Evolutionary conservation across 1,140 invertebrate genomes (phyloP).

Genomic region (Macrosteles quadrilineatus): DNA sequence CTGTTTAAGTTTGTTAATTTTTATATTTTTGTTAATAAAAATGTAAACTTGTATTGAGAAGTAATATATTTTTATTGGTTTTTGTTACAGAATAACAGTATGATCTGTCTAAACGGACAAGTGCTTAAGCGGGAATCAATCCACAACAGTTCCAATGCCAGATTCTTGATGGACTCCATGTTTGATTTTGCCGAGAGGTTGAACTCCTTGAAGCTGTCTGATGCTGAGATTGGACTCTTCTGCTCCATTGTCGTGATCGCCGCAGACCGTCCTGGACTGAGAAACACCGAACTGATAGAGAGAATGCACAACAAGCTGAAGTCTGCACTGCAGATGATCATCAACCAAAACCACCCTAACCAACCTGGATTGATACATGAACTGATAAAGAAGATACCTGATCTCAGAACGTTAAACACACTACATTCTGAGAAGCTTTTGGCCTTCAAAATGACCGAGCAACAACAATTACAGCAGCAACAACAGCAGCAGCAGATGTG

Average conservation of each 20-base stretch:
- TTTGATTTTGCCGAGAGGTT: conserved; percentile 96
- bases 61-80: no score
- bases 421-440: conserved; percentile 94
- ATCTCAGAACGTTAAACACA: conserved; percentile 92
- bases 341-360: conserved; percentile 82
- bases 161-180: conserved; percentile 94
- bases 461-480: conserved; percentile 67
- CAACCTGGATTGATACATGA: conserved; percentile 80
- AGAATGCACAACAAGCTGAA: conserved; percentile 89
- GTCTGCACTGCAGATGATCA: conserved; percentile 80
- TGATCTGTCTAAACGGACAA: conserved; percentile 91
- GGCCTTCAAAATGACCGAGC: conserved; percentile 88
- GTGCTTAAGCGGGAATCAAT: conserved; percentile 87
- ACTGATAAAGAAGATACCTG: conserved; percentile 91
- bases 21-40: no score
- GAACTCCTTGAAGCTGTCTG: conserved; percentile 84
- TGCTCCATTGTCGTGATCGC: conserved; percentile 94
- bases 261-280: conserved; percentile 86
- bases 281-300: conserved; percentile 89
- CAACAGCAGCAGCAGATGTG: conserved; percentile 55
- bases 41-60: no score
- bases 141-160: conserved; percentile 85
- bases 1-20: no score
- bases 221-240: conserved; percentile 92
- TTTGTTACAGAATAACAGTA: conserved; percentile 69